Evolutionary conservation across 2,888 invertebrate species (phyloP).

Genomic region (Drosophila antonietae): DNA sequence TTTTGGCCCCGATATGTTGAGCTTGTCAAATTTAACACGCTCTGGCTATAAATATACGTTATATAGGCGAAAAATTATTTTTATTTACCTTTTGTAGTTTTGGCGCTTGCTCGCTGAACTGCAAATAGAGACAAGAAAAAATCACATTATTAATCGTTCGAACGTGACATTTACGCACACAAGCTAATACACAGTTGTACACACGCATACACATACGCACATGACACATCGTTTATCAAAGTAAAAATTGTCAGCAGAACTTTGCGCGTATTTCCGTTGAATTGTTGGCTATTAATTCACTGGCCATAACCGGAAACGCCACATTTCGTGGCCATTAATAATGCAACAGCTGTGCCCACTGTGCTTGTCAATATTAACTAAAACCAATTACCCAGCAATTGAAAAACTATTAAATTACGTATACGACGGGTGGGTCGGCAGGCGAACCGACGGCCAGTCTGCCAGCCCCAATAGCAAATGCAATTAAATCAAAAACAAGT

Average conservation of each 20-base stretch:
- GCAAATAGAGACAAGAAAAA: conserved; percentile 74
- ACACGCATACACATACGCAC: neutral
- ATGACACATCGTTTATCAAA: conserved; percentile 68
- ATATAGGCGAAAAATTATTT: conserved; percentile 28
- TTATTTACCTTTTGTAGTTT: conserved; percentile 52
- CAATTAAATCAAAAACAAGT: conserved; percentile 73
- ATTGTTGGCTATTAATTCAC: conserved; percentile 66
- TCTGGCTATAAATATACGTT: conserved; percentile 47
- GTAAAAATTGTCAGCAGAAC: conserved; percentile 55
- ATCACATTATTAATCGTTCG: conserved; percentile 70
- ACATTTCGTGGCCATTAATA: conserved; percentile 68
- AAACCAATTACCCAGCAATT: conserved; percentile 70
- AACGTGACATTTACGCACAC: conserved; percentile 68
- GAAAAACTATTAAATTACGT: conserved; percentile 73
- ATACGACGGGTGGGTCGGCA: conserved; percentile 43
- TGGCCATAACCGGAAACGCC: conserved; percentile 56
- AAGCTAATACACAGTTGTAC: conserved; percentile 1
- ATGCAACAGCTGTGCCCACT: conserved; percentile 70
- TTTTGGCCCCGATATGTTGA: conserved; percentile 39
- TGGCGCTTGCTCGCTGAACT: conserved; percentile 59
- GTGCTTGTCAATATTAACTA: conserved; percentile 73
- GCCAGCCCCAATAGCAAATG: conserved; percentile 45
- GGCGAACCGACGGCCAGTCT: neutral
- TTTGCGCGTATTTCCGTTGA: conserved; percentile 68
- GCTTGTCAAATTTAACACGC: conserved; percentile 68